A percentile compares a stretch with the other conserved stretches of the same genome.
These are phyloP conservation scores for Buphagus erythrorhynchus DNA, from an alignment of 2,797 vertebrate species.

Conservation along the genomic window DNA sequence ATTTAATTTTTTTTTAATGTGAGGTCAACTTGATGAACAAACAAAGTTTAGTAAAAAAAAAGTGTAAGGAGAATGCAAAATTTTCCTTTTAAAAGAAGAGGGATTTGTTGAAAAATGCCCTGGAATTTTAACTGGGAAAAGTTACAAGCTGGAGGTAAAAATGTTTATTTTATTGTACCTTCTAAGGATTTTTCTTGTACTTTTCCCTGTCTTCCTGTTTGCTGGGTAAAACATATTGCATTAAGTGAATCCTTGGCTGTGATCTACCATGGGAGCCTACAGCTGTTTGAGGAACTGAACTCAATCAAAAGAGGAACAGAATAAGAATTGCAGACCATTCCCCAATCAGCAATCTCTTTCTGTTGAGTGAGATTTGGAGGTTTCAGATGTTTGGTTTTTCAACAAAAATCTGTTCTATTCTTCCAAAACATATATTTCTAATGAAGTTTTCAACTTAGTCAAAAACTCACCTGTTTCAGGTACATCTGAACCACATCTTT, in stretches of 20 bases:
- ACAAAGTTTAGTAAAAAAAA: not conserved
- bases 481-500: not conserved
- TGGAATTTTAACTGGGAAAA: not conserved
- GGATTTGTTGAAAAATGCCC: not conserved
- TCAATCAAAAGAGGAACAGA: not conserved
- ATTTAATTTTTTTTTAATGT: not conserved
- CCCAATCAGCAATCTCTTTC: not conserved
- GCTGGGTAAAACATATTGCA: not conserved
- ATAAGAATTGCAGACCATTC: not conserved
- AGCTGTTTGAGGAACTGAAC: not conserved
- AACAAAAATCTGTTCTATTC: not conserved
- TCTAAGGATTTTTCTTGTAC: not conserved
- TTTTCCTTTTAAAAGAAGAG: not conserved
- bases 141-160: not conserved
- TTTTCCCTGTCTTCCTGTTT: not conserved
- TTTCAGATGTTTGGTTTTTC: not conserved
- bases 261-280: not conserved
- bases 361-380: not conserved
- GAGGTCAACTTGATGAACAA: not conserved
- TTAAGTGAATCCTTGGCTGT: not conserved
- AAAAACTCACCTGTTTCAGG: not conserved
- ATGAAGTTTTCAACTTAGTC: not conserved
- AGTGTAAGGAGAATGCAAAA: not conserved
- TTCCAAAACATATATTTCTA: not conserved
- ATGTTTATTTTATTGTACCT: not conserved